Base-by-base conservation (phyloP, 2,113 vertebrate species). In the Otus sunia region DNA sequence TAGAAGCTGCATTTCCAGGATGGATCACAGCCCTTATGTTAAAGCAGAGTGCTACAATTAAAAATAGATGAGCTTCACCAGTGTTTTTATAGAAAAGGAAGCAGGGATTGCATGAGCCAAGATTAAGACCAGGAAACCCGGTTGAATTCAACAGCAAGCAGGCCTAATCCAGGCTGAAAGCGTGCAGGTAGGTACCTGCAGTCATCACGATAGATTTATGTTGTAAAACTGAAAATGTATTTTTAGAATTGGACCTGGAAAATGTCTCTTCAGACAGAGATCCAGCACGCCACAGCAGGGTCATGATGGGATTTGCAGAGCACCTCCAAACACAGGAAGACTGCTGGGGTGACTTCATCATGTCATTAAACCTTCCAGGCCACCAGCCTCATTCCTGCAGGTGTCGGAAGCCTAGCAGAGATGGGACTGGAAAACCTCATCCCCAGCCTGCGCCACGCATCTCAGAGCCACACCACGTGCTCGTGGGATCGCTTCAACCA, bases 401-500 rank as follows among this genome's bases (percentile, higher is more conserved):
- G 77, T 64, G 11, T 30, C 56, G 68, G 25, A 49, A 78, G 43
- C 41, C n/a, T 11, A 10, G 60, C 64, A 19, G 7, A 39, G 47
- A 36, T 11, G 17, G 47, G n/a, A 76, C 36, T 37, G 43, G 83
- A 77, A 83, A 32, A 37, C n/a, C 43, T 66, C 71, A 36, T 43
- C 53, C 75, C 17, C 55, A 86, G 66, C 78, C 78, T 27, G 50
- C 39, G 19, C 18, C 56, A 53, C 2, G 0, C 6, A 1, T 17
- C 67, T 60, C 10, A 10, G 39, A 50, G 63, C 36, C 17, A 3
- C 30, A 32, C 19, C 81, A 64, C 10, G 0, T 2, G 4, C 50
- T 60, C 0, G 0, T 15, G 21, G 45, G 9, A 10, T 8, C 12
- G 63, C 63, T 45, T 26, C 21, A 84, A 34, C 16, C 8, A 3